These are phyloP conservation scores for Columba janthina DNA, from an alignment of 2,113 vertebrate genomes.

Conservation along the genomic window DNA sequence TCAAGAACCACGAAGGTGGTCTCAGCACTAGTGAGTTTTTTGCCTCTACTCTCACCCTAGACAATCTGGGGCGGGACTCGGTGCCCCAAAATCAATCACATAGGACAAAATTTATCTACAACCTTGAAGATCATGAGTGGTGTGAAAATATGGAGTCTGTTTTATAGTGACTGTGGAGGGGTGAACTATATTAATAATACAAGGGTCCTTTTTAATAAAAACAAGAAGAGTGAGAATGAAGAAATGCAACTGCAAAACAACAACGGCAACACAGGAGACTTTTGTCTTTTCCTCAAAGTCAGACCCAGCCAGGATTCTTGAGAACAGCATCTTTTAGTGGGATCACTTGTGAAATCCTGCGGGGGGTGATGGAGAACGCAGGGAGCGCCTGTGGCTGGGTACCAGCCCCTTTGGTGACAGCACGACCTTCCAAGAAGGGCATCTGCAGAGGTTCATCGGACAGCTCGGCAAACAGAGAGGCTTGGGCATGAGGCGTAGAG, in stretches of 20 bases:
- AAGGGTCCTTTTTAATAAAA: slow-evolving; percentile 76
- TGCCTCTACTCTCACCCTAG: slow-evolving; percentile 90
- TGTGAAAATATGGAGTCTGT: slow-evolving; percentile 99
- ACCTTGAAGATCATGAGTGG: slow-evolving; percentile 94
- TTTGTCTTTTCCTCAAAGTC: slow-evolving; percentile 59
- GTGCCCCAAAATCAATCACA: slow-evolving; percentile 81
- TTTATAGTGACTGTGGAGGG: slow-evolving; percentile 84
- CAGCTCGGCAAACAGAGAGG: slow-evolving; percentile 30
- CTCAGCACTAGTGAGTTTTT: slow-evolving; percentile 91
- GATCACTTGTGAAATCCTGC: background rate
- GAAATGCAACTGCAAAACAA: slow-evolving; percentile 9
- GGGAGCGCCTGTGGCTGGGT: slow-evolving; percentile 11
- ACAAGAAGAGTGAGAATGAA: slow-evolving; percentile 13
- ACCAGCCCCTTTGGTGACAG: slow-evolving; percentile 44
- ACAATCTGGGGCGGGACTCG: slow-evolving; percentile 85
- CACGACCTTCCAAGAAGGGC: slow-evolving; percentile 32
- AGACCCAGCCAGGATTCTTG: slow-evolving; percentile 56
- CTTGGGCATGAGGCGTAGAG: background rate
- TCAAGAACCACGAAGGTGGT: slow-evolving; percentile 89
- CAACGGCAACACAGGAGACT: slow-evolving; percentile 24
- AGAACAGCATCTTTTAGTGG: slow-evolving; percentile 1
- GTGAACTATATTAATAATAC: slow-evolving; percentile 55
- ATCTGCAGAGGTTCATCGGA: background rate
- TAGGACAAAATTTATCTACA: slow-evolving; percentile 99
- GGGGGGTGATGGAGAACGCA: background rate